Evolutionary conservation across 2,113 vertebrate species (phyloP), one percentile per base, ranked within the genome.

Genomic region (Albula goreensis): DNA sequence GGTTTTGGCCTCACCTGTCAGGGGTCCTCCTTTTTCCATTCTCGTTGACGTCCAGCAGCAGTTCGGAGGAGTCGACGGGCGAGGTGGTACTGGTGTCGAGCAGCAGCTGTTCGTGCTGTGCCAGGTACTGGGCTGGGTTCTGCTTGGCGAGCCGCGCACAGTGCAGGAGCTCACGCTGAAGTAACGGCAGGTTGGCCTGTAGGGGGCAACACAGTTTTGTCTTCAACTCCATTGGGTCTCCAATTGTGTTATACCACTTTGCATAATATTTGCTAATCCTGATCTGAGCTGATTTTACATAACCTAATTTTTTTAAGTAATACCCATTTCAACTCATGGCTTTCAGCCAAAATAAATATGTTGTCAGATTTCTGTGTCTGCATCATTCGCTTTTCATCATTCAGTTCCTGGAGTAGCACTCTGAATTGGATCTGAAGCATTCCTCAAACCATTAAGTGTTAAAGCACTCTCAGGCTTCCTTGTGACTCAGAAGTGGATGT

Each of bases 141-240:
- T 99, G 98, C 96, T 99, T 99, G 91, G 98, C 98, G 91, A 99
- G 95, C 84, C 98, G 96, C 90, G 98, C 98, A 0, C 98, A 99
- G 94, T 99, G 97, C 86, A 99, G 94, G 89, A 99, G 97, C 90
- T 99, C 98, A 3, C 98, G 94, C 96, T 99, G 98, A 89, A 99
- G 96, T 90, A 99, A 91, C 0, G 98, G 98, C 91, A 99, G 94
- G 94, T 98, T 99, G 88, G 98, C 98, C 98, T 99, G 89, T 0
- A 83, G 83, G 50, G 5, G 85, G 50, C 84, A 70, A 81, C 51
- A 50, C 17, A 0, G 5, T 50, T 41, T 87, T 83, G 86, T 52
- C 49, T 49, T 50, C 81, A 52, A 88, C 77, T 19, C 4, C 50
- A 6, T 3, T 13, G 11, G 83, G 2, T 6, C 63, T 52, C 52